A percentile compares a stretch with the other conserved stretches of the same genome.
Evolutionary conservation across 1,140 invertebrate species (phyloP).

Genomic region (Drosophila ohnishii): DNA sequence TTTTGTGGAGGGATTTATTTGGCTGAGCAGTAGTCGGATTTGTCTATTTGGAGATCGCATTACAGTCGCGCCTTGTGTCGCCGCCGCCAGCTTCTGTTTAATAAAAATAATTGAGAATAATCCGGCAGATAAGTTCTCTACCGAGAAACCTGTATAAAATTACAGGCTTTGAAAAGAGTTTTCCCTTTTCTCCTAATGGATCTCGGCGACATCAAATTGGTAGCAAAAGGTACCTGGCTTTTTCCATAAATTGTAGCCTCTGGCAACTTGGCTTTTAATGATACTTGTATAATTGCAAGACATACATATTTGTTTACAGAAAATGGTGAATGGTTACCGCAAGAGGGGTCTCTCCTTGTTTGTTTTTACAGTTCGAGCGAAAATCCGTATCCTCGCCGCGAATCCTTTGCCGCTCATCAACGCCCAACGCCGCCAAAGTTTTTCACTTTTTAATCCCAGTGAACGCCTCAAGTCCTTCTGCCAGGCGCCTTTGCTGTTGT

Average conservation of each 20-base stretch:
- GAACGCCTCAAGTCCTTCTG: constrained; percentile 38
- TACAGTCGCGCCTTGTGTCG: constrained; percentile 31
- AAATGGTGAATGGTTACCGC: constrained; percentile 52
- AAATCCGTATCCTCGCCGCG: constrained; percentile 36
- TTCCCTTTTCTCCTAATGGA: not conserved
- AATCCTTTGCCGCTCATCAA: constrained; percentile 65
- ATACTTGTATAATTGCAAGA: constrained; percentile 55
- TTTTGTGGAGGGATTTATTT: constrained; percentile 33
- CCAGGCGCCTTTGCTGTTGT: constrained; percentile 26
- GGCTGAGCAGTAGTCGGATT: constrained; percentile 28
- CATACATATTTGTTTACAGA: constrained; percentile 35
- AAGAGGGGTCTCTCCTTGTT: constrained; percentile 10
- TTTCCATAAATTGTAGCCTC: constrained; percentile 27
- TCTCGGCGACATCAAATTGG: constrained; percentile 17
- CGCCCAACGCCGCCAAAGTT: constrained; percentile 70
- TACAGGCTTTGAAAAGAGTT: constrained; percentile 4
- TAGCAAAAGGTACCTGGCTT: constrained; percentile 20
- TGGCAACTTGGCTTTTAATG: constrained; percentile 60
- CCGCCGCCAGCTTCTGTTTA: constrained; percentile 20
- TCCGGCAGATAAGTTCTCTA: not conserved
- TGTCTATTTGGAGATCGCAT: constrained; percentile 43
- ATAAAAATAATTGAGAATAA: constrained; percentile 35
- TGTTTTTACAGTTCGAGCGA: constrained; percentile 11
- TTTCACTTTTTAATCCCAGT: constrained; percentile 74
- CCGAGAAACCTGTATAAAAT: constrained; percentile 14